Percentiles rank a stretch among this genome's conserved stretches.
phyloP scores from a whole-genome alignment of 2,888 invertebrate genomes.

The Dromius quadrimaculatus region DNA sequence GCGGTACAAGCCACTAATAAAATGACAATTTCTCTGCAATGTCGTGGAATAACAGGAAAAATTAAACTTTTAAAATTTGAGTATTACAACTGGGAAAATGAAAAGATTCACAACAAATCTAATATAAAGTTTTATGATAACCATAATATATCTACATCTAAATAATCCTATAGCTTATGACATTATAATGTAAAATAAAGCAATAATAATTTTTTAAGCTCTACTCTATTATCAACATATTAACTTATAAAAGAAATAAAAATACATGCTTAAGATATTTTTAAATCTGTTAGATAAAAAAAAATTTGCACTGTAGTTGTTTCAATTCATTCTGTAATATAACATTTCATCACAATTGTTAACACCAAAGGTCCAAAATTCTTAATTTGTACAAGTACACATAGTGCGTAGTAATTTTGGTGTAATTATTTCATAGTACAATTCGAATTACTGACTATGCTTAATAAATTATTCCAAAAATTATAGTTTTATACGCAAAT shows the following conservation, averaged over 20 bases:
- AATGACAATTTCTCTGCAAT: too few species aligned
- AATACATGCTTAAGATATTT: conserved; percentile 20
- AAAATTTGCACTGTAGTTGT: conserved; percentile 31
- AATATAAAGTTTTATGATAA: conserved; percentile 11
- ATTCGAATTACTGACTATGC: not conserved
- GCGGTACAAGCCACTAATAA: too few species aligned
- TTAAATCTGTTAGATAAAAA: conserved; percentile 18
- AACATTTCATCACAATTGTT: conserved; percentile 27
- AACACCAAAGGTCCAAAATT: not conserved
- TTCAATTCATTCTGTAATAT: not conserved
- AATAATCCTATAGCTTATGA: not conserved
- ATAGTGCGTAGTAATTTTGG: conserved; percentile 30
- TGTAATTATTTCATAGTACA: conserved; percentile 14
- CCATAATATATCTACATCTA: conserved; percentile 15
- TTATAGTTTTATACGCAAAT: conserved; percentile 16
- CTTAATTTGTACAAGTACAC: conserved; percentile 12
- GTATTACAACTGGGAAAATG: not conserved
- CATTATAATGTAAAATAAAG: conserved; percentile 5
- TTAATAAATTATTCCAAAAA: conserved; percentile 12
- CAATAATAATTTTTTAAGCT: not conserved
- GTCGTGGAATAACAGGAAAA: too few species aligned
- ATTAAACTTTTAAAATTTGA: too few species aligned
- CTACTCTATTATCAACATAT: conserved; percentile 22
- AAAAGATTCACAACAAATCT: not conserved
- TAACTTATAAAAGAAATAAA: conserved; percentile 18